A percentile compares a stretch with the other conserved stretches of the same genome.
Evolutionary conservation across 2,888 invertebrate genomes (phyloP).

Genomic region (Melikaiella ostensackeni): DNA sequence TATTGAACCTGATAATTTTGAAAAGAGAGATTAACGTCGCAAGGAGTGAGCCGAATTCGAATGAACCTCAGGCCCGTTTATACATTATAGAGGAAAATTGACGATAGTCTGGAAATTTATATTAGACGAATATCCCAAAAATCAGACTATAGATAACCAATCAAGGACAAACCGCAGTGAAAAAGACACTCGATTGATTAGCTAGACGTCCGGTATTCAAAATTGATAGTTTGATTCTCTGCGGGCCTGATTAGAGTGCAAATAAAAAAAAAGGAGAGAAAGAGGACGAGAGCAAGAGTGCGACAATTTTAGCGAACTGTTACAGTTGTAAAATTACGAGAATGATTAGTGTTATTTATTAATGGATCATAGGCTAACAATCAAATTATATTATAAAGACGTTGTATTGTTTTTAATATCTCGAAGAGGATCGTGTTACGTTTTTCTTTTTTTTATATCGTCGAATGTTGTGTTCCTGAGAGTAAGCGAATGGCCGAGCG

Average conservation of each 20-base stretch:
- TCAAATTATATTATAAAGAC: constrained; percentile 59
- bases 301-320: constrained; percentile 65
- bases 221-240: neutral
- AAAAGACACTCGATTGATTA: neutral
- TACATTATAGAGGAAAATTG: constrained; percentile 29
- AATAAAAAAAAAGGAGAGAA: constrained; percentile 15
- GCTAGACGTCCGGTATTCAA: neutral
- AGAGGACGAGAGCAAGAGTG: constrained; percentile 44
- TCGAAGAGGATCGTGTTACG: constrained; percentile 53
- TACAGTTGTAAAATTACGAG: constrained; percentile 62
- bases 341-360: constrained; percentile 69
- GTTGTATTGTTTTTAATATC: constrained; percentile 59
- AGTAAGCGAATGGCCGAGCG: constrained; percentile 27
- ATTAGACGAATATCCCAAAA: neutral
- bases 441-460: constrained; percentile 48
- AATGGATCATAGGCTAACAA: constrained; percentile 61
- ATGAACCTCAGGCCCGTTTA: constrained; percentile 33
- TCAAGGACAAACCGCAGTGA: neutral
- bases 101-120: constrained; percentile 16
- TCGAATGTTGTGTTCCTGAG: constrained; percentile 16
- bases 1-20: constrained; percentile 69
- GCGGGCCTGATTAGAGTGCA: constrained; percentile 35
- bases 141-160: neutral
- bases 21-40: constrained; percentile 45
- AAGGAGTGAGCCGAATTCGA: constrained; percentile 30